A percentile compares a stretch with the other conserved stretches of the same genome.
Conservation (phyloP, 2,888 invertebrate genomes). For the Gymnocheta viridis region DNA sequence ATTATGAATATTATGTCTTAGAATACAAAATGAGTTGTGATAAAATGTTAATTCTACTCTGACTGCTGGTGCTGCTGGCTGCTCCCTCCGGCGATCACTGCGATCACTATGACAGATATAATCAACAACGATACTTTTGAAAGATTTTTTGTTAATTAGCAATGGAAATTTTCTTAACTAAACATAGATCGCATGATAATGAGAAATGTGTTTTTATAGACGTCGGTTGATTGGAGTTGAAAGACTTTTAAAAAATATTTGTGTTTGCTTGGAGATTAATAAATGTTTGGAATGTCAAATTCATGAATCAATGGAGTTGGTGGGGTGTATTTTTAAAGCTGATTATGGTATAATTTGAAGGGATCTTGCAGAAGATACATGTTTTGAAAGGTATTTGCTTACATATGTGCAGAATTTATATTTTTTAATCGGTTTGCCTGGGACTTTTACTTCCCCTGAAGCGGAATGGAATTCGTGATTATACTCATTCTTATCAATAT, state of each 20-base stretch:
- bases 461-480: too few species aligned
- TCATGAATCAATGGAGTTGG: neutral
- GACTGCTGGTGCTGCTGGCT: neutral
- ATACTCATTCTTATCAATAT: too few species aligned
- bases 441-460: too few species aligned
- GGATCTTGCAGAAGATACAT: too few species aligned
- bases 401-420: too few species aligned
- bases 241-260: neutral
- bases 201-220: conserved; percentile 1
- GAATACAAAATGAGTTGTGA: conserved; percentile 53
- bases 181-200: conserved; percentile 40
- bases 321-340: too few species aligned
- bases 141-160: conserved; percentile 43
- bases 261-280: neutral
- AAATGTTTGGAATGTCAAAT: neutral
- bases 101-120: conserved; percentile 36
- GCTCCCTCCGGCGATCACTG: conserved; percentile 17
- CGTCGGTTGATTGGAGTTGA: neutral
- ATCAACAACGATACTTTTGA: conserved; percentile 49
- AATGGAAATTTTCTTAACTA: neutral
- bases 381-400: too few species aligned
- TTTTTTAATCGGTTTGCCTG: too few species aligned
- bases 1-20: conserved; percentile 8
- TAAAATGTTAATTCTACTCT: neutral
- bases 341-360: too few species aligned